phyloP scores from a whole-genome alignment of 2,888 invertebrate species.

The Drosophila vallismaia region DNA sequence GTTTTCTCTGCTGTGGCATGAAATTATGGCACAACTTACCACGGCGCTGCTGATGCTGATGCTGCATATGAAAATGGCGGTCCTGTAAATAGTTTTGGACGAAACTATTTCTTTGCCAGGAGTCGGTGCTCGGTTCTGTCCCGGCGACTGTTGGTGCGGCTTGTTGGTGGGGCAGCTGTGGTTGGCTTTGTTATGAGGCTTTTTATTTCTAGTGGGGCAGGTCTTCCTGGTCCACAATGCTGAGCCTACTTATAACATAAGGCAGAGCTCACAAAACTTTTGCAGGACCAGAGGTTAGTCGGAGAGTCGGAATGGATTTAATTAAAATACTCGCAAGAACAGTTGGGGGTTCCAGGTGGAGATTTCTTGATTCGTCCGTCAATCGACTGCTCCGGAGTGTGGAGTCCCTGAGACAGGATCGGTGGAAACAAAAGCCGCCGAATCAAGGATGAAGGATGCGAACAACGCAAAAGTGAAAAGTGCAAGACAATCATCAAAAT shows the following conservation, averaged over 20 bases:
- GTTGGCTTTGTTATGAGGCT: constrained; percentile 66
- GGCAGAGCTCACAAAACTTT: constrained; percentile 47
- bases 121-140: constrained; percentile 4
- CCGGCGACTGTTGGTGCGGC: constrained; percentile 15
- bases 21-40: constrained; percentile 76
- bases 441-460: constrained; percentile 33
- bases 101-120: constrained; percentile 65
- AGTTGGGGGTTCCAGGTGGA: constrained; percentile 10
- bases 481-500: constrained; percentile 66
- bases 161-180: constrained; percentile 42
- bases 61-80: constrained; percentile 74
- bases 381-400: constrained; percentile 31
- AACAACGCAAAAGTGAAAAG: constrained; percentile 53
- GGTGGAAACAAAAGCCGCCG: constrained; percentile 44
- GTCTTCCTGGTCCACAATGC: constrained; percentile 49
- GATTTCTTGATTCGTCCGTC: constrained; percentile 63
- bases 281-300: constrained; percentile 21
- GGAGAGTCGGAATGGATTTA: constrained; percentile 53
- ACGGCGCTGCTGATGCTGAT: constrained; percentile 32
- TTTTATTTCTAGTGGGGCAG: constrained; percentile 2
- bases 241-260: constrained; percentile 54
- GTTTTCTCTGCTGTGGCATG: constrained; percentile 69
- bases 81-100: constrained; percentile 66
- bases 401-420: constrained; percentile 34
- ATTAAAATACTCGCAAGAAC: constrained; percentile 59